phyloP scores from a whole-genome alignment of 2,797 vertebrate species.

The Gymnodraco acuticeps region DNA sequence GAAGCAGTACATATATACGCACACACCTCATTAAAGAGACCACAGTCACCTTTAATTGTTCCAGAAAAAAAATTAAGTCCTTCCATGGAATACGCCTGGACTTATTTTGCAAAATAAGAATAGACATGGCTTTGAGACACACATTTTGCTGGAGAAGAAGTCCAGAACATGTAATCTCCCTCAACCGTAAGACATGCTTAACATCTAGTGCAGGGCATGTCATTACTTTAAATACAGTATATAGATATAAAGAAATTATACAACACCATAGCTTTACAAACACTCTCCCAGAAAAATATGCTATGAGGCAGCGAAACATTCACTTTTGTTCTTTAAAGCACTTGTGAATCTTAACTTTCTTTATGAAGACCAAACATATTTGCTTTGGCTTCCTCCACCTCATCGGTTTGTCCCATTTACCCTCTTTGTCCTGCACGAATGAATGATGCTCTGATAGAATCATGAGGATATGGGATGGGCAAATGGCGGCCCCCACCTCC shows the following conservation, averaged over 20 bases:
- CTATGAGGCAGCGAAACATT: background rate
- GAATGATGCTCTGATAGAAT: slow-evolving; percentile 46
- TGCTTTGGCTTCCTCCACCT: slow-evolving; percentile 46
- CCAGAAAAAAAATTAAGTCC: slow-evolving; percentile 36
- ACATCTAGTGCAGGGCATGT: background rate
- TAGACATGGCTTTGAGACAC: slow-evolving; percentile 26
- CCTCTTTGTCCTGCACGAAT: slow-evolving; percentile 38
- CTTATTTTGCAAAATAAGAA: slow-evolving; percentile 41
- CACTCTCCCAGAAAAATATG: background rate
- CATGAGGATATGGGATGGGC: too few relatives aligned
- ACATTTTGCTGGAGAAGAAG: slow-evolving; percentile 9
- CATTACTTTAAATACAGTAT: slow-evolving; percentile 7
- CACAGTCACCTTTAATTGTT: slow-evolving; percentile 40
- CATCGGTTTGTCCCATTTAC: slow-evolving; percentile 29
- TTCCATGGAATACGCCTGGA: slow-evolving; percentile 25
- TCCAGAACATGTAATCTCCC: slow-evolving; percentile 11
- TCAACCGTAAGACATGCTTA: slow-evolving; percentile 1
- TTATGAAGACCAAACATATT: slow-evolving; percentile 16
- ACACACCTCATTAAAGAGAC: slow-evolving; percentile 53
- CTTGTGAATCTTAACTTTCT: background rate
- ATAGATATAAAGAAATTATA: background rate
- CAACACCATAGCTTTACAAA: background rate
- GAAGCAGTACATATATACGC: slow-evolving; percentile 24
- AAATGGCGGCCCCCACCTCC: too few relatives aligned
- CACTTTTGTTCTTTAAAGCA: background rate